These are phyloP conservation scores for Xanthorhoe designata DNA, from an alignment of 2,888 invertebrate genomes.

Conservation along the genomic window DNA sequence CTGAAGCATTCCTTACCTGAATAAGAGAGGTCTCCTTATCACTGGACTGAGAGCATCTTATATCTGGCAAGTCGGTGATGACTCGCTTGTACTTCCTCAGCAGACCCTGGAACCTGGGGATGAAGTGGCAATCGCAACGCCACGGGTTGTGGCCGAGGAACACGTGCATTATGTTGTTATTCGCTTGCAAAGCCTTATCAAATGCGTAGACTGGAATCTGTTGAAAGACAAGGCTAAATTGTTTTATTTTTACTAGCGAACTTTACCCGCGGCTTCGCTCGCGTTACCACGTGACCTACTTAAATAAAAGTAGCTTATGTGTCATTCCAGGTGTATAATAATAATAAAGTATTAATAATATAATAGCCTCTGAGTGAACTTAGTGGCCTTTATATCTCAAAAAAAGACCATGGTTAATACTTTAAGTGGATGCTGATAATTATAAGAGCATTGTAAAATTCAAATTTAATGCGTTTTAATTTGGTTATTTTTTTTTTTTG, in stretches of 20 bases:
- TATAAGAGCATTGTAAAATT: no score
- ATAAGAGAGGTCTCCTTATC: slow-evolving; percentile 87
- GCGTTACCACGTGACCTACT: no score
- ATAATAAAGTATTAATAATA: no score
- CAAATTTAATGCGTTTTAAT: no score
- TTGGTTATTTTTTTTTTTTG: no score
- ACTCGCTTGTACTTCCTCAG: slow-evolving; percentile 89
- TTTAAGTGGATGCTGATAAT: no score
- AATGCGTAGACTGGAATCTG: slow-evolving; percentile 93
- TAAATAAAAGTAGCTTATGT: no score
- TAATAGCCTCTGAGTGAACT: no score
- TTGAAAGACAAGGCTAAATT: not conserved
- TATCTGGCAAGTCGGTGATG: slow-evolving; percentile 88
- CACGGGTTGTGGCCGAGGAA: slow-evolving; percentile 92
- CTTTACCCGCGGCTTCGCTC: no score
- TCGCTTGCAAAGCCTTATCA: slow-evolving; percentile 91
- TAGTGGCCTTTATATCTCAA: no score
- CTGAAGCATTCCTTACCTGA: slow-evolving; percentile 75
- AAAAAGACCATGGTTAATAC: no score
- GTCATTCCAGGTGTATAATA: no score
- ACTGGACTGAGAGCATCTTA: slow-evolving; percentile 88
- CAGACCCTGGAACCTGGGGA: slow-evolving; percentile 90
- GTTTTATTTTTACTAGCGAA: not conserved
- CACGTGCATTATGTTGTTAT: slow-evolving; percentile 88
- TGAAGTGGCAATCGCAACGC: slow-evolving; percentile 93